phyloP scores from a whole-genome alignment of 2,888 invertebrate genomes.

The Cistogaster globosa region DNA sequence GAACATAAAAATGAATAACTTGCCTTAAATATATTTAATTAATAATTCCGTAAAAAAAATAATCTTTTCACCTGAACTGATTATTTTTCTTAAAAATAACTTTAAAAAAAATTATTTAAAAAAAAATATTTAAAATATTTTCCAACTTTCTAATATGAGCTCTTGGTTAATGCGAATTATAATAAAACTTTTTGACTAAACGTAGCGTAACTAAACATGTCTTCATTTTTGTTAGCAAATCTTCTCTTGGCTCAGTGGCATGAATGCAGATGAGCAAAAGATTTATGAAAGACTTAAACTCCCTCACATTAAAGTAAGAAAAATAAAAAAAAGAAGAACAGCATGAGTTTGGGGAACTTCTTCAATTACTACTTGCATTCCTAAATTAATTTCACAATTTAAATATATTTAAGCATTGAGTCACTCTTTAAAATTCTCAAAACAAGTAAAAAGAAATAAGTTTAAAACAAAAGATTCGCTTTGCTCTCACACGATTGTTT shows the following conservation, averaged over 20 bases:
- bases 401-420: conserved; percentile 38
- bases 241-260: not conserved
- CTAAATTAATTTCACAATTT: conserved; percentile 47
- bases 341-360: conserved; percentile 13
- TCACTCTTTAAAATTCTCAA: conserved; percentile 27
- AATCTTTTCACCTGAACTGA: no score
- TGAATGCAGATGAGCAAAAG: conserved; percentile 22
- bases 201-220: no score
- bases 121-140: no score
- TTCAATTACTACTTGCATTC: conserved; percentile 16
- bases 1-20: no score
- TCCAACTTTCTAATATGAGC: no score
- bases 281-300: conserved; percentile 10
- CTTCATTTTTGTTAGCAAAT: not conserved
- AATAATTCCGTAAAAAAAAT: no score
- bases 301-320: conserved; percentile 12
- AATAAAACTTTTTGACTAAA: no score
- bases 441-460: conserved; percentile 1
- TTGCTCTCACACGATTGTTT: conserved; percentile 43
- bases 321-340: not conserved
- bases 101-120: no score
- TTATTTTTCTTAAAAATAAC: no score
- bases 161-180: no score
- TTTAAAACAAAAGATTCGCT: conserved; percentile 52
- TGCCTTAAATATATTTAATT: no score